These are phyloP conservation scores for Phocoena sinus DNA, from an alignment of 2,113 vertebrate genomes.

Conservation along the genomic window DNA sequence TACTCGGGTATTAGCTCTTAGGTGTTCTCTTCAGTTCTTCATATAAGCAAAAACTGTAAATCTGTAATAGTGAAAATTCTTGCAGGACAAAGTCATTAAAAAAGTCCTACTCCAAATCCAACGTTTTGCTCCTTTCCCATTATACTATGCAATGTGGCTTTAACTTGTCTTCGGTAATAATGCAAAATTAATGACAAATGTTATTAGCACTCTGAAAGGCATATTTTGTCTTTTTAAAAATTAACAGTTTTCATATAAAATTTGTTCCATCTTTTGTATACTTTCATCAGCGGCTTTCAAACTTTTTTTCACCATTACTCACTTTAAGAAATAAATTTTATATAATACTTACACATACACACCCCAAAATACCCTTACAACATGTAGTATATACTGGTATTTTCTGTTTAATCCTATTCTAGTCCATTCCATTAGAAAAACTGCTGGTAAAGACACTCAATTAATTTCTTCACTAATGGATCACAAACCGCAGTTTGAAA, in stretches of 20 bases:
- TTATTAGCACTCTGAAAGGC: background rate
- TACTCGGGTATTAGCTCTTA: background rate
- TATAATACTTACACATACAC: background rate
- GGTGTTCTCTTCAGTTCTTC: background rate
- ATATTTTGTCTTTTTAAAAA: background rate
- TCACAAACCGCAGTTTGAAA: background rate
- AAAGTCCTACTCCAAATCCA: background rate
- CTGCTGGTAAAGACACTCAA: background rate
- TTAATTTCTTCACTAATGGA: background rate
- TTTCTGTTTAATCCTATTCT: background rate
- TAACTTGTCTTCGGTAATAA: background rate
- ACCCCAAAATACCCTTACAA: background rate
- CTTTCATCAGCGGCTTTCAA: background rate
- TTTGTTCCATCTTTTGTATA: background rate
- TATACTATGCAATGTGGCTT: background rate
- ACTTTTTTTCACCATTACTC: background rate
- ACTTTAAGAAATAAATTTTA: background rate
- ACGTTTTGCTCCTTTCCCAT: background rate
- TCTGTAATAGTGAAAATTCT: no score
- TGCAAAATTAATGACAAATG: background rate
- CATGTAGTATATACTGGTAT: background rate
- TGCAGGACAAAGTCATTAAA: background rate
- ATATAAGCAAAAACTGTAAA: background rate
- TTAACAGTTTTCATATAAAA: background rate
- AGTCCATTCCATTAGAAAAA: background rate